Conservation (phyloP, 2,888 invertebrate species). For the Synergus itoensis region DNA sequence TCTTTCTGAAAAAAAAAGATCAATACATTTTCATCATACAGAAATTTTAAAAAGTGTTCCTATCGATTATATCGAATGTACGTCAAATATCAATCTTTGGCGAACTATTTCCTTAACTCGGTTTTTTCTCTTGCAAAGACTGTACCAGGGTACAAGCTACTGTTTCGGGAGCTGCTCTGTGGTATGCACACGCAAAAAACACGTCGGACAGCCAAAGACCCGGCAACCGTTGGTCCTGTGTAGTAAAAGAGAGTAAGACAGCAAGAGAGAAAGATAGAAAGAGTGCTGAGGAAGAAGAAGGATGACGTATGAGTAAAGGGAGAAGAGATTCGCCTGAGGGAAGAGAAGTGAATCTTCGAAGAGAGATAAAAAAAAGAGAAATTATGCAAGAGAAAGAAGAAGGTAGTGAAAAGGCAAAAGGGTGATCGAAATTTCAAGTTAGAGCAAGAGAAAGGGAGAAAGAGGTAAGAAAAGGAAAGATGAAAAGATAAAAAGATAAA, state of each 20-base stretch:
- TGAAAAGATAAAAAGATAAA: background rate
- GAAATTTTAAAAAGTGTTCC: background rate
- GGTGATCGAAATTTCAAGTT: slow-evolving; percentile 14
- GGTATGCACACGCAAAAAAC: slow-evolving; percentile 78
- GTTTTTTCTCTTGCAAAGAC: slow-evolving; percentile 74
- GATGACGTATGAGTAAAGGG: slow-evolving; percentile 47
- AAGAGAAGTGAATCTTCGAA: slow-evolving; percentile 47
- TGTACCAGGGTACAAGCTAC: slow-evolving; percentile 76
- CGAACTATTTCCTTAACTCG: slow-evolving; percentile 20
- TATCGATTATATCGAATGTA: no score
- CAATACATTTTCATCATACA: background rate
- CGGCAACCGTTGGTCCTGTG: slow-evolving; percentile 59
- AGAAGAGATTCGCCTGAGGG: slow-evolving; percentile 53
- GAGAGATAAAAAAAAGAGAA: background rate
- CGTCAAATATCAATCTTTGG: background rate
- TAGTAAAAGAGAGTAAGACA: slow-evolving; percentile 57
- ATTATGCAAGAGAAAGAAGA: slow-evolving; percentile 30
- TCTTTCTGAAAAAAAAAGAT: no score
- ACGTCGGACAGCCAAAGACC: slow-evolving; percentile 76
- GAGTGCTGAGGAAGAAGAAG: slow-evolving; percentile 48
- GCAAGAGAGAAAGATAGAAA: slow-evolving; percentile 49
- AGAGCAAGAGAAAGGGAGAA: slow-evolving; percentile 34
- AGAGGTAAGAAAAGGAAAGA: background rate
- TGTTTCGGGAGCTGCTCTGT: slow-evolving; percentile 77
- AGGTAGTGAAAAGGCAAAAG: background rate